Evolutionary conservation across 2,113 vertebrate genomes (phyloP), one percentile per base, ranked within the genome.

Genomic region (Cyprinodon tularosa): DNA sequence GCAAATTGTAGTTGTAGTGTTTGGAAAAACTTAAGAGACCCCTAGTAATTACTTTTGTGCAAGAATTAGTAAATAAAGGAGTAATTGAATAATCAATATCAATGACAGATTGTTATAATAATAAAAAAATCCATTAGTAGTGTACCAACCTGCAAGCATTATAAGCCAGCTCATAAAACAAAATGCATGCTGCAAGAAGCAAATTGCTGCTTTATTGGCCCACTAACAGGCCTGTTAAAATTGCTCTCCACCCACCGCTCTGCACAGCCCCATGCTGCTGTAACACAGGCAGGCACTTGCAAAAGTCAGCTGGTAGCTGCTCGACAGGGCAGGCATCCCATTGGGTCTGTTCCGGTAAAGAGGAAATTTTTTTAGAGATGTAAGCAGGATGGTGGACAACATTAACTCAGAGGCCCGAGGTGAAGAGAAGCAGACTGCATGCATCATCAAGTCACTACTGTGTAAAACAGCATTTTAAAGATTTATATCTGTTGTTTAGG

Each of bases 271-370:
- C 11, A n/a, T 10, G 38, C 68, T 48, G 66, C 59, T 76, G 38
- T 29, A 82, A 73, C 65, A 76, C 45, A 76, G 53, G 59, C 68
- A 60, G 66, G 39, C 45, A 22, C 77, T 75, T 60, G 67, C 62
- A 66, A 29, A 10, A 74, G 68, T 75, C 83, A 65, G 75, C 48
- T 42, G 77, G 80, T 76, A 75, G 77, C 64, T 71, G 75, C 4
- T 10, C 68, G 22, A 62, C 62, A 62, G 74, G 37, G 66, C n/a
- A 68, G 78, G 71, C 9, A 8, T 48, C 84, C 76, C 22, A 53
- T 73, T 74, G 80, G 57, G 86, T 44, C 12, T 81, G 82, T 85
- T 76, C 86, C 50, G 53, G 78, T 71, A 71, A 77, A 74, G 60
- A 65, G 84, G 86, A 61, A 77, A 60, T 86, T 86, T 84, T 72